phyloP scores from a whole-genome alignment of 2,888 invertebrate species.

The Conomelus anceps region DNA sequence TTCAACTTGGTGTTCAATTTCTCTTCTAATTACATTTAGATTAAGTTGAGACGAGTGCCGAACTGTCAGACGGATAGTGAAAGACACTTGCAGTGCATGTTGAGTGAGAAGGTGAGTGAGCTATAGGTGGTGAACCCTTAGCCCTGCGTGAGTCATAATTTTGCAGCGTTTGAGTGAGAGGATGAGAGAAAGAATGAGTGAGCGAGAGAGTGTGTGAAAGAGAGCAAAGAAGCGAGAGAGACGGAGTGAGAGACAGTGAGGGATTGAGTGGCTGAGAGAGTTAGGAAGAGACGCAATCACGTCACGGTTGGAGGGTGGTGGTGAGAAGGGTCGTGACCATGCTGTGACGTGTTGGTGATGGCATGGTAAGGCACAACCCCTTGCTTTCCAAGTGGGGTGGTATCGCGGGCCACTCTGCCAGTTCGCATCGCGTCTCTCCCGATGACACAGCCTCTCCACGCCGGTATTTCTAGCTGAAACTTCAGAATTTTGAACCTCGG shows the following conservation, averaged over 20 bases:
- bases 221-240: neutral
- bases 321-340: neutral
- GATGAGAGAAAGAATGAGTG: no score
- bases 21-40: neutral
- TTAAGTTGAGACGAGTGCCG: neutral
- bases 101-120: neutral
- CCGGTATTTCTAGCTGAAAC: neutral
- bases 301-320: neutral
- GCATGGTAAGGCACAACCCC: conserved; percentile 5
- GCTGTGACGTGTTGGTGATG: conserved; percentile 19
- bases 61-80: neutral
- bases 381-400: conserved; percentile 24
- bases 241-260: neutral
- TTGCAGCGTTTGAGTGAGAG: no score
- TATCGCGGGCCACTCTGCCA: conserved; percentile 18
- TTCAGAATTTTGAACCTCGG: neutral
- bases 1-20: neutral
- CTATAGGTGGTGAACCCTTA: neutral
- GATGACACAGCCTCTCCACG: neutral
- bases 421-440: conserved; percentile 16
- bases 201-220: no score
- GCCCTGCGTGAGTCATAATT: no score
- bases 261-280: no score
- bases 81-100: no score
- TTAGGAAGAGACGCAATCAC: no score